These are phyloP conservation scores for Agelas oroides DNA, from an alignment of 37 sponge, comb jelly and placozoan species.

Conservation along the genomic window DNA sequence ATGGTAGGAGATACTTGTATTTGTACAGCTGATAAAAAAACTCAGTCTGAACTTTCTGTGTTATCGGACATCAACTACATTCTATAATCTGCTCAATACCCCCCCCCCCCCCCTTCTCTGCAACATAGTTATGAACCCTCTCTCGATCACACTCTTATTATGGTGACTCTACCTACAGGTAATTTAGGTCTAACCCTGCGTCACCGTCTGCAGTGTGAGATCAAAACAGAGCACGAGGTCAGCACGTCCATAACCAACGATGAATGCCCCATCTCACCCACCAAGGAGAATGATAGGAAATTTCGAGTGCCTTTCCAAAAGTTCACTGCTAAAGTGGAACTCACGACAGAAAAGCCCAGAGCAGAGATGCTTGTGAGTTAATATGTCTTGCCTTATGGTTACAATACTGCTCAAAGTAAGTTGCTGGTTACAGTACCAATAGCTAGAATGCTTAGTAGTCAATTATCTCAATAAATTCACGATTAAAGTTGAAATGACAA, in stretches of 20 bases:
- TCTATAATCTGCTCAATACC: too few relatives aligned
- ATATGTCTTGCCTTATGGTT: too few relatives aligned
- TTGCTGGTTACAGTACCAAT: too few relatives aligned
- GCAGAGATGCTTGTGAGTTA: neutral
- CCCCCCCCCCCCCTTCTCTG: too few relatives aligned
- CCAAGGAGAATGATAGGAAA: neutral
- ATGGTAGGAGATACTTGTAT: too few relatives aligned
- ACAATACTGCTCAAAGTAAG: too few relatives aligned
- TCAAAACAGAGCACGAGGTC: constrained; percentile 40
- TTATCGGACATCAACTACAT: too few relatives aligned
- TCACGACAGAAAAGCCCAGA: neutral
- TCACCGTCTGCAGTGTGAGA: constrained; percentile 54
- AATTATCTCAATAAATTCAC: neutral
- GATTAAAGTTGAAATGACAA: neutral
- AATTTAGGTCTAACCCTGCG: constrained; percentile 71
- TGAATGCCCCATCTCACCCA: constrained; percentile 44
- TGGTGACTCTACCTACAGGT: neutral
- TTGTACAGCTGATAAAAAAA: too few relatives aligned
- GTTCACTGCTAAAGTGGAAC: neutral
- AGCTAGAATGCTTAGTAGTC: too few relatives aligned
- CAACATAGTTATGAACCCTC: too few relatives aligned
- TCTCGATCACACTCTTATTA: too few relatives aligned
- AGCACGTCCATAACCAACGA: neutral
- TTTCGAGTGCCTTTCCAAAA: neutral
- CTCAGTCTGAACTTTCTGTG: too few relatives aligned